phyloP scores from a whole-genome alignment of 2,113 vertebrate species.

The Chionodraco myersi region DNA sequence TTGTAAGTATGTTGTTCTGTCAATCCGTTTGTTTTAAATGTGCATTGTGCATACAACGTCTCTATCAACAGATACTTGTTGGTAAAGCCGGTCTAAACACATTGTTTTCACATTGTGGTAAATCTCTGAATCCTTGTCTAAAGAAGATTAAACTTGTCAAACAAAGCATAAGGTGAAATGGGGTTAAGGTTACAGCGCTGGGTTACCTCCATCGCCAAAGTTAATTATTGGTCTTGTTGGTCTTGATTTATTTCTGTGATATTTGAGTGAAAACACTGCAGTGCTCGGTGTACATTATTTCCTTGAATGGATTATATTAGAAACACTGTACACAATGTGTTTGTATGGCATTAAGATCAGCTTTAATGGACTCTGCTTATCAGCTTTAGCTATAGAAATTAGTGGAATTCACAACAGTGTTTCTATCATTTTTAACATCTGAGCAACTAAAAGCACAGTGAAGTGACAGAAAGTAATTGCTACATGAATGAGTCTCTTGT shows the following conservation, averaged over 20 bases:
- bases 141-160: constrained; percentile 62
- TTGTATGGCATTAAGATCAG: constrained; percentile 1
- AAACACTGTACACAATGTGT: constrained; percentile 4
- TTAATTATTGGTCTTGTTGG: constrained; percentile 23
- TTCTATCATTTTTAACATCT: constrained; percentile 7
- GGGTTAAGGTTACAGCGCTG: constrained; percentile 14
- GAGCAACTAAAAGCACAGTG: background rate
- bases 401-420: background rate
- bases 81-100: constrained; percentile 14
- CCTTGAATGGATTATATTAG: background rate
- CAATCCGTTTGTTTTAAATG: background rate
- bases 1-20: constrained; percentile 52
- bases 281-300: background rate
- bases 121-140: constrained; percentile 39
- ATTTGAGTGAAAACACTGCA: background rate
- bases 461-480: background rate
- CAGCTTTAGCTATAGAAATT: constrained; percentile 4
- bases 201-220: constrained; percentile 12
- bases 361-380: background rate
- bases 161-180: constrained; percentile 25
- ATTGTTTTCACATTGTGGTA: background rate
- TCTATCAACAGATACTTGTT: background rate
- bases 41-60: background rate
- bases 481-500: background rate
- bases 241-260: background rate